phyloP scores from a whole-genome alignment of 2,113 vertebrate genomes.

The Pogonocichla stellata region DNA sequence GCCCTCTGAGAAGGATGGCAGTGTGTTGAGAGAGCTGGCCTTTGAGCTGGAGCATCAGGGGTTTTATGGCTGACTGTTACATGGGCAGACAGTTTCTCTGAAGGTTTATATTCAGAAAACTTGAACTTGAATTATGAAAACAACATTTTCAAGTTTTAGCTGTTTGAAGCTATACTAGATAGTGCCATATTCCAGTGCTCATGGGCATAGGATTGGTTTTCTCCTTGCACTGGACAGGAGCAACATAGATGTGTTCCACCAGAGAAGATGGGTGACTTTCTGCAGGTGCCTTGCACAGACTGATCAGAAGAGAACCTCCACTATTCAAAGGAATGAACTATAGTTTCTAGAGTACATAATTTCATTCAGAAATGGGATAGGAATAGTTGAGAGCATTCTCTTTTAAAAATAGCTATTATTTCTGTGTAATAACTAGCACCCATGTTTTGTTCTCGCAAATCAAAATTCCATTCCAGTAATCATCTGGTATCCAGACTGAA shows the following conservation, averaged over 20 bases:
- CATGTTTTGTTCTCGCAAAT: not conserved
- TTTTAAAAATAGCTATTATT: not conserved
- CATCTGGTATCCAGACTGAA: not conserved
- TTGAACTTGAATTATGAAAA: not conserved
- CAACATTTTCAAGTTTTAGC: not conserved
- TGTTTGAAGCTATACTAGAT: not conserved
- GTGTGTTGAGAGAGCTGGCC: not conserved
- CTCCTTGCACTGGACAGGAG: not conserved
- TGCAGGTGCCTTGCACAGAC: not conserved
- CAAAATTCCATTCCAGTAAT: not conserved
- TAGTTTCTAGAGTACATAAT: not conserved
- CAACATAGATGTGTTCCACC: not conserved
- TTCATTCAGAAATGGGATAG: not conserved
- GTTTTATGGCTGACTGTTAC: not conserved
- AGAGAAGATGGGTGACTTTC: not conserved
- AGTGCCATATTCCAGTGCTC: not conserved
- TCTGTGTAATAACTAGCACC: not conserved
- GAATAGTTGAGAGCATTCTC: not conserved
- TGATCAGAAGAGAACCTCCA: not conserved
- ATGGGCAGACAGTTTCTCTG: not conserved
- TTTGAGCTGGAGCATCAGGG: not conserved
- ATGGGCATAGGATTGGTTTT: not conserved
- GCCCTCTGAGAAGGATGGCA: not conserved
- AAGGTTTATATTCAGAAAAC: not conserved
- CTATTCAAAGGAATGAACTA: not conserved